Conservation (phyloP, 2,888 invertebrate genomes). For the Vesta saturnalis region DNA sequence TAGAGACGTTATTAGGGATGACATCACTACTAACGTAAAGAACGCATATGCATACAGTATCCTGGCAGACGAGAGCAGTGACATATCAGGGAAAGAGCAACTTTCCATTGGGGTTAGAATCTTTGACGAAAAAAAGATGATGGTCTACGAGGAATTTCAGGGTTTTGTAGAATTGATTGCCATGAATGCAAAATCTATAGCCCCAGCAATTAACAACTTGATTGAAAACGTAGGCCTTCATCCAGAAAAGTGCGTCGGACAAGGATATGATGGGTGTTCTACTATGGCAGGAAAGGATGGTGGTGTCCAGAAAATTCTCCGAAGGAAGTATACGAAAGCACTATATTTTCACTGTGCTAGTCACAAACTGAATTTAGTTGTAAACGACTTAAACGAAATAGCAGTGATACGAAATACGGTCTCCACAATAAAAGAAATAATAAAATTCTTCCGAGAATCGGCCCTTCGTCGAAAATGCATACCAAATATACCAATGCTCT, state of each 20-base stretch:
- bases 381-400: constrained; percentile 44
- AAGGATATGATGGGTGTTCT: constrained; percentile 49
- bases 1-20: no score
- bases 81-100: no score
- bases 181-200: constrained; percentile 7
- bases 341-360: constrained; percentile 44
- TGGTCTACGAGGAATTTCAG: not conserved
- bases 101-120: not conserved
- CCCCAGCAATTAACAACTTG: not conserved
- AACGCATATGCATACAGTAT: no score
- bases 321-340: constrained; percentile 22
- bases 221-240: not conserved
- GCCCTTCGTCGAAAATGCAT: not conserved
- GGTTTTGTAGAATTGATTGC: not conserved
- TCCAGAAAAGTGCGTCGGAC: constrained; percentile 43
- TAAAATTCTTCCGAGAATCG: not conserved
- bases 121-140: not conserved
- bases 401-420: not conserved
- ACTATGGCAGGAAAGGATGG: constrained; percentile 47
- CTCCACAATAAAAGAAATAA: not conserved
- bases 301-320: constrained; percentile 44
- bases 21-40: no score
- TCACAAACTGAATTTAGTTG: constrained; percentile 48
- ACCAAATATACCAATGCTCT: not conserved
- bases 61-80: no score